A percentile compares a stretch with the other conserved stretches of the same genome.
These are phyloP conservation scores for Coenobita brevimanus DNA, from an alignment of 1,140 invertebrate genomes.

Conservation along the genomic window DNA sequence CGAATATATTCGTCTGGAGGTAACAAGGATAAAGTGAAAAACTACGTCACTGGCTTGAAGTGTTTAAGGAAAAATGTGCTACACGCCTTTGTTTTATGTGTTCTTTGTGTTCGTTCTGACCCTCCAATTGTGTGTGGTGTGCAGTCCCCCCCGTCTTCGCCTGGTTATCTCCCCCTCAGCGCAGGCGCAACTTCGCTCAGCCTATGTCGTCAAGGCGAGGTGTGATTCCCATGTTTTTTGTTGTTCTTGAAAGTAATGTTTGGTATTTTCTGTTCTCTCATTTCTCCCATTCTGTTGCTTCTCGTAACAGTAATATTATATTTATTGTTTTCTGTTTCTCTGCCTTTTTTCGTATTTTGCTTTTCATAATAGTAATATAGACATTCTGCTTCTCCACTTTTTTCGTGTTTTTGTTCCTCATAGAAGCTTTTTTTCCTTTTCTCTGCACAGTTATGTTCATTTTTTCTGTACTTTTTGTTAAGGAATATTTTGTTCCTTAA, in stretches of 20 bases:
- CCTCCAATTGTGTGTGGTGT: neutral
- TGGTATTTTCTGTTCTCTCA: neutral
- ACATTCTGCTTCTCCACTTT: too few relatives aligned
- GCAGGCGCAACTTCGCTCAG: constrained; percentile 12
- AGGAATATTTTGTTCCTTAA: too few relatives aligned
- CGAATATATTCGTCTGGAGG: too few relatives aligned
- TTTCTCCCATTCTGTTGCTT: neutral
- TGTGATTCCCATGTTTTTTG: constrained; percentile 6
- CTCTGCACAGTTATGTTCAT: too few relatives aligned
- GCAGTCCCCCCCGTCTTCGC: constrained; percentile 43
- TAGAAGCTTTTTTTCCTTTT: too few relatives aligned
- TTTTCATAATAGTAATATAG: neutral
- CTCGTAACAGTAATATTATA: neutral
- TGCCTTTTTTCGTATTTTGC: neutral
- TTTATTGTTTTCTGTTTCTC: neutral
- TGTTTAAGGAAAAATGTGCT: too few relatives aligned
- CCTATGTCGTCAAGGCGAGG: constrained; percentile 35
- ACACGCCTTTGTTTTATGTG: too few relatives aligned
- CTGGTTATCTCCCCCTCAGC: constrained; percentile 46
- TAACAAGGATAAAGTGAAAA: too few relatives aligned
- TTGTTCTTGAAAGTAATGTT: neutral
- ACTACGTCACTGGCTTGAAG: too few relatives aligned
- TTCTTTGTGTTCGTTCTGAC: too few relatives aligned
- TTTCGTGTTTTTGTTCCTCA: too few relatives aligned
- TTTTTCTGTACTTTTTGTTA: too few relatives aligned